Percentiles rank a stretch among this genome's conserved stretches.
phyloP scores from a whole-genome alignment of 37 sponge, comb jelly and placozoan genomes.

The Sycon ciliatum region DNA sequence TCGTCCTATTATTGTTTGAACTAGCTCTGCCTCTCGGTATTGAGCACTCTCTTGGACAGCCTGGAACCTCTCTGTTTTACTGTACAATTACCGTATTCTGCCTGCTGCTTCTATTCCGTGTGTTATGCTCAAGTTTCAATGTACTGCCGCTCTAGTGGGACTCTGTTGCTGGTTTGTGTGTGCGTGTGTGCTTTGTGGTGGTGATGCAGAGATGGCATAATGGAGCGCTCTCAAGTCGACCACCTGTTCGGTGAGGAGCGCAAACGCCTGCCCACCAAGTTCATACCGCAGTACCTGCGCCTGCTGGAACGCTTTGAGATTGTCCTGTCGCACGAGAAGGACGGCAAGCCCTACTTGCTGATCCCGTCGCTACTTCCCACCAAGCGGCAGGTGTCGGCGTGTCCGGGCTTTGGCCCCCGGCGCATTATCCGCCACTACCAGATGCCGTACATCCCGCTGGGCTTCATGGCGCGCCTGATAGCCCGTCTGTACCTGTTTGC shows the following conservation, averaged over 20 bases:
- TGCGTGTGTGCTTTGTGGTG: no score
- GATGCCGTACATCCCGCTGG: constrained; percentile 73
- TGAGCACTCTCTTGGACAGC: no score
- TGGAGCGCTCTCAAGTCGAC: no score
- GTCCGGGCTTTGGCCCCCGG: constrained; percentile 6
- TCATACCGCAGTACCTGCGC: constrained; percentile 44
- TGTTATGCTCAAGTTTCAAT: constrained; percentile 16
- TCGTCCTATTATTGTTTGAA: no score
- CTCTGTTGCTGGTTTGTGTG: no score
- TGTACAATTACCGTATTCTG: no score
- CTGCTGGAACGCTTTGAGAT: constrained; percentile 34
- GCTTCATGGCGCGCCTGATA: constrained; percentile 68
- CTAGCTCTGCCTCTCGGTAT: no score
- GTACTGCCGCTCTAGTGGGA: background rate
- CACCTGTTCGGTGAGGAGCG: no score
- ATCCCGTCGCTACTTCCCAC: background rate
- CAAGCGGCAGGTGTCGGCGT: background rate
- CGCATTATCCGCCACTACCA: constrained; percentile 49
- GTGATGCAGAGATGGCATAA: no score
- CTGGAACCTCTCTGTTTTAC: no score
- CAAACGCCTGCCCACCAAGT: constrained; percentile 47
- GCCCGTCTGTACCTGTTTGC: constrained; percentile 55
- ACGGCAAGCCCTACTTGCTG: background rate
- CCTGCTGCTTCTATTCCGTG: background rate
- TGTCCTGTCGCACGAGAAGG: background rate